phyloP scores from a whole-genome alignment of 37 sponge, comb jelly and placozoan species.

The Halichondria panicea region DNA sequence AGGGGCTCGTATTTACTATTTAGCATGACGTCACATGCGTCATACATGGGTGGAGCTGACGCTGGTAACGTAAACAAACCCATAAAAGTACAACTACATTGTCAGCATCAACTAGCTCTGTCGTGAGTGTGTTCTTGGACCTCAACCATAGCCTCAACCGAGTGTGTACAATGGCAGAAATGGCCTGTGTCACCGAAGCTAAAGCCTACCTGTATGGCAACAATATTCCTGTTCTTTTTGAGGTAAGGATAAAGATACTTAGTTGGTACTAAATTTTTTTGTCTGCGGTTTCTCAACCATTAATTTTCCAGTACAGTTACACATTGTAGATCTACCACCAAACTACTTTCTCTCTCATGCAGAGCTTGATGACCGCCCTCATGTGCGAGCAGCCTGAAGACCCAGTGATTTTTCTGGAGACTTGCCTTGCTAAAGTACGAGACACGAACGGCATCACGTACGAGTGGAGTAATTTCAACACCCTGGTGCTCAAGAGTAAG shows the following conservation, averaged over 20 bases:
- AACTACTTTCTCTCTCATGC: not conserved
- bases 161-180: too few relatives aligned
- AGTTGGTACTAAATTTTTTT: not conserved
- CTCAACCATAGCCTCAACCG: too few relatives aligned
- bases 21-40: too few relatives aligned
- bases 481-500: not conserved
- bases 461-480: not conserved
- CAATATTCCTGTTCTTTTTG: conserved; percentile 65
- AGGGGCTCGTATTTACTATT: not conserved
- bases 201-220: conserved; percentile 44
- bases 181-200: too few relatives aligned
- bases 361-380: conserved; percentile 68
- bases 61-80: too few relatives aligned
- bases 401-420: conserved; percentile 44
- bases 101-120: too few relatives aligned
- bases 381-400: conserved; percentile 59
- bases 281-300: not conserved
- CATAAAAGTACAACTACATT: too few relatives aligned
- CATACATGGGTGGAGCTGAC: too few relatives aligned
- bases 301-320: not conserved
- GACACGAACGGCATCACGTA: not conserved
- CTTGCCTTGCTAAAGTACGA: conserved; percentile 26
- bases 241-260: conserved; percentile 38
- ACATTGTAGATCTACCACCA: not conserved
- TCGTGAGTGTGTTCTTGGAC: too few relatives aligned